Evolutionary conservation across 2,797 vertebrate species (phyloP), one percentile per base, ranked within the genome.

Genomic region (Amniataba percoides): DNA sequence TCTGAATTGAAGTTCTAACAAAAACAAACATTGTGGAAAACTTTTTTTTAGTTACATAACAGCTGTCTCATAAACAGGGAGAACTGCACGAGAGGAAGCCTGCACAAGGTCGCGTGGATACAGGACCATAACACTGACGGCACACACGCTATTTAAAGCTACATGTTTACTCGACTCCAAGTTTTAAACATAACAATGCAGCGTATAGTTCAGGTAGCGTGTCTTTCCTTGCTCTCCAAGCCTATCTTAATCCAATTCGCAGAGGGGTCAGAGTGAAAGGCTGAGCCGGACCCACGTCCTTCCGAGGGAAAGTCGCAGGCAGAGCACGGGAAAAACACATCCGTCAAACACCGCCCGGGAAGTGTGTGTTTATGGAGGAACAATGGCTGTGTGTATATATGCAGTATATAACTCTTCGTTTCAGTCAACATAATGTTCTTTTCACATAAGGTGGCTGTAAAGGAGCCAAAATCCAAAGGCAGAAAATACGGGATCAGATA

Each of bases 311-410:
- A 78, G 82, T 81, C 74, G 53, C 36, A 58, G 51, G 21, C 34
- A 5, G 16, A 18, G 45, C 46, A 34, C 25, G 10, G 71, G 68
- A 77, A 82, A 72, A 85, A 78, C 79, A 81, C 81, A 77, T 85
- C 86, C 80, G 77, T 88, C 60, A 81, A 61, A 45, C 73, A 56
- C 46, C 2, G 45, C 52, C 56, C 56, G 79, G 78, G 88, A 88
- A 81, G 69, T 18, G 23, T 48, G 62, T 89, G 85, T 91, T 89
- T 87, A 81, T 36, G 59, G 55, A 71, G 69, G 66, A 87, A 91
- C 89, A 91, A 89, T 86, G 77, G 75, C 56, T n/a, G 65, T 46
- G 65, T 46, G 16, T 67, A 18, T 58, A 59, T 43, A 59, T 43
- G 58, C 42, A 36, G 10, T n/a, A 36, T 12, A 1, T 66, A 57